Percentiles rank a stretch among this genome's conserved stretches.
These are phyloP conservation scores for Microctenopoma stevenorrisi DNA, from an alignment of 2,797 vertebrate genomes.

Conservation along the genomic window DNA sequence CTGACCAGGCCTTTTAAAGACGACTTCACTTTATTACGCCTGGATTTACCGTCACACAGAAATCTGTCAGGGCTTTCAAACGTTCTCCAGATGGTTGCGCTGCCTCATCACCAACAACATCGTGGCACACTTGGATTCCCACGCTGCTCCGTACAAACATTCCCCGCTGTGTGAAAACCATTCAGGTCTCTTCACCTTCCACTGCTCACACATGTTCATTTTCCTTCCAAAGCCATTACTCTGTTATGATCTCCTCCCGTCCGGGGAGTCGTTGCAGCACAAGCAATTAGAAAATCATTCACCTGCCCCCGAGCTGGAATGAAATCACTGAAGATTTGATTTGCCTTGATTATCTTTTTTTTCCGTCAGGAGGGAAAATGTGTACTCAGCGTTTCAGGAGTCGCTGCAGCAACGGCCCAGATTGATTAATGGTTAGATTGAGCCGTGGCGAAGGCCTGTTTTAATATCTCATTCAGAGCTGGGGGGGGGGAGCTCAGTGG, in stretches of 20 bases:
- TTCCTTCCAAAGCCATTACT: constrained; percentile 48
- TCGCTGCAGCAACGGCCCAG: constrained; percentile 19
- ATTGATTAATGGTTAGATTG: constrained; percentile 16
- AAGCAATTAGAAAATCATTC: constrained; percentile 58
- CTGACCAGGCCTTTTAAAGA: too few species aligned
- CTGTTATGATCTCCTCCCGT: constrained; percentile 49
- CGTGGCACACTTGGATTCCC: neutral
- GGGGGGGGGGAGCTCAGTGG: constrained; percentile 15
- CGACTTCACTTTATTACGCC: too few species aligned
- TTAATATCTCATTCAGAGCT: constrained; percentile 15
- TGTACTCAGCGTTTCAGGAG: constrained; percentile 42
- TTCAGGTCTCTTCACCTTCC: constrained; percentile 38
- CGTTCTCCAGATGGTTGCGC: neutral
- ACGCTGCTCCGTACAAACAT: constrained; percentile 1
- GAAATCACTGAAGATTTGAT: constrained; percentile 64
- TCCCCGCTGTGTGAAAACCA: constrained; percentile 17
- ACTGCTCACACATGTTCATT: constrained; percentile 37
- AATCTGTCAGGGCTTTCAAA: neutral
- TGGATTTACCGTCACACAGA: too few species aligned
- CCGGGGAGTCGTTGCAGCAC: constrained; percentile 44
- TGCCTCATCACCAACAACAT: neutral
- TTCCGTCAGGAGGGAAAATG: constrained; percentile 45
- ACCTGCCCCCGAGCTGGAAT: constrained; percentile 40
- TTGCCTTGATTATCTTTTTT: constrained; percentile 48
- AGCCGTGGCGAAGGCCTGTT: constrained; percentile 10